Conservation (phyloP, 35 echinoderm and acorn worm genomes). For the Ophiothrix spiculata region DNA sequence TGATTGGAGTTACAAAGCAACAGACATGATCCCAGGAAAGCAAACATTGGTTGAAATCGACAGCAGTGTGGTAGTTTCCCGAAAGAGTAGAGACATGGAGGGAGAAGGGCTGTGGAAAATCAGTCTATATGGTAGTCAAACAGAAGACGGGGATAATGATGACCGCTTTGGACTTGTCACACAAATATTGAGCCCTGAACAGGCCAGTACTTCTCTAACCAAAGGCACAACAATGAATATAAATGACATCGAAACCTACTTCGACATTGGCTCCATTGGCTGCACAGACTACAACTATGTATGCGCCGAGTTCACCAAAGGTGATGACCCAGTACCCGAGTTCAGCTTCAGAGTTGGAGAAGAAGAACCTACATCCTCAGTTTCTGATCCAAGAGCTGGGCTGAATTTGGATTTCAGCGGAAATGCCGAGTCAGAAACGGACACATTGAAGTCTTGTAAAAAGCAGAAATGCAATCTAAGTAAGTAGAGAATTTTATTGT, state of each 20-base stretch:
- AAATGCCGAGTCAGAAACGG: neutral
- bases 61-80: conserved; percentile 29
- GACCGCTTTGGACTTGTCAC: conserved; percentile 11
- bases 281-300: conserved; percentile 67
- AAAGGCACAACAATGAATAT: conserved; percentile 45
- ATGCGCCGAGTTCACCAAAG: conserved; percentile 72
- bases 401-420: neutral
- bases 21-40: conserved; percentile 33
- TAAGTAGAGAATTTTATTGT: conserved; percentile 24
- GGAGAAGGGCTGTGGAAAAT: conserved; percentile 64
- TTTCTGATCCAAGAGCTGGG: neutral
- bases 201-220: conserved; percentile 35
- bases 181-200: conserved; percentile 49
- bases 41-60: conserved; percentile 53
- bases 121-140: conserved; percentile 46
- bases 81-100: conserved; percentile 53
- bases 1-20: conserved; percentile 54
- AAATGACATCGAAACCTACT: conserved; percentile 46
- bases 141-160: conserved; percentile 41
- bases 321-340: conserved; percentile 63
- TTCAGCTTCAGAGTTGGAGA: conserved; percentile 52
- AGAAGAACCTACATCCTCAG: neutral
- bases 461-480: conserved; percentile 62
- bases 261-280: conserved; percentile 70
- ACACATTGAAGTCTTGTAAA: conserved; percentile 57